Percentiles rank a stretch among this genome's conserved stretches.
Evolutionary conservation across 2,888 invertebrate genomes (phyloP).

Genomic region (Cetonia aurata): DNA sequence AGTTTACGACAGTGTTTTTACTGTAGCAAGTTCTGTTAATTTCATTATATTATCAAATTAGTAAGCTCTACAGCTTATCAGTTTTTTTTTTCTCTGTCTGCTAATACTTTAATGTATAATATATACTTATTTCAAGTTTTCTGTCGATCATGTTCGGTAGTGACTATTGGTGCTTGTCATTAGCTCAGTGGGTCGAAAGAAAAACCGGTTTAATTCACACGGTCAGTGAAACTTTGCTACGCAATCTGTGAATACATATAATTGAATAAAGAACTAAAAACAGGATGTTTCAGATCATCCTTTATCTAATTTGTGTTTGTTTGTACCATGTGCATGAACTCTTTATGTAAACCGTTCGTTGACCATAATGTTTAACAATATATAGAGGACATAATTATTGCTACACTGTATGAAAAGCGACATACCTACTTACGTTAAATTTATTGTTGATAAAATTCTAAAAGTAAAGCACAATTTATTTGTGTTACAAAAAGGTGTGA

Average conservation of each 20-base stretch:
- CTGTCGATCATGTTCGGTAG: slow-evolving; percentile 18
- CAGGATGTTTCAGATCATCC: slow-evolving; percentile 23
- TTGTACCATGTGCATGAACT: not conserved
- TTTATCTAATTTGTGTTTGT: not conserved
- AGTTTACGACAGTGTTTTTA: too few relatives aligned
- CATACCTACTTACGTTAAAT: slow-evolving; percentile 1
- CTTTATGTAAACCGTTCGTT: not conserved
- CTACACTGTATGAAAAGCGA: not conserved
- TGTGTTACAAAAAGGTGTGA: too few relatives aligned
- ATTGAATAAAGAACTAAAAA: slow-evolving; percentile 22
- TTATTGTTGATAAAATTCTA: not conserved
- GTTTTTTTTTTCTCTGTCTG: too few relatives aligned
- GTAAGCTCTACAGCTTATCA: too few relatives aligned
- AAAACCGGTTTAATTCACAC: slow-evolving; percentile 39
- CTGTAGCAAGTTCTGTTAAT: too few relatives aligned
- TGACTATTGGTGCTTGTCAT: slow-evolving; percentile 21
- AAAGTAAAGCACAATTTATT: not conserved
- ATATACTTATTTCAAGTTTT: too few relatives aligned
- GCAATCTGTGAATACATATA: slow-evolving; percentile 19
- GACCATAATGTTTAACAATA: not conserved
- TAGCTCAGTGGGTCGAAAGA: slow-evolving; percentile 34
- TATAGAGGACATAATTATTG: not conserved
- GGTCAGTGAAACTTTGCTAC: slow-evolving; percentile 31
- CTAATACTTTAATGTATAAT: too few relatives aligned
- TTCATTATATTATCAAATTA: too few relatives aligned